Conservation (phyloP, 2,888 invertebrate species). For the Gerris lacustris region DNA sequence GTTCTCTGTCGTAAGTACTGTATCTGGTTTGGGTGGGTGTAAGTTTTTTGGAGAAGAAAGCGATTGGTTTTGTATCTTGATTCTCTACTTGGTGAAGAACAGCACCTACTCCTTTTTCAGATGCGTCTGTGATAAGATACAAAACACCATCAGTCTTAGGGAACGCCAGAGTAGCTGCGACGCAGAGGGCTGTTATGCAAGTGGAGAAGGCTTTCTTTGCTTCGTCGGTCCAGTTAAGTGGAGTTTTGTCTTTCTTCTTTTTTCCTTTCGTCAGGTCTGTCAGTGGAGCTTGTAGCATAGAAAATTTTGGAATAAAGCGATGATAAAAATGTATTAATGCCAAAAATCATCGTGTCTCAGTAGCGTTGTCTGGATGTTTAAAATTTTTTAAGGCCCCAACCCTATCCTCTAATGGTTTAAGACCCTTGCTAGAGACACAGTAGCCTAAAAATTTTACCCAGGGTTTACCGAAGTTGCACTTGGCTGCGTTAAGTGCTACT, state of each 20-base stretch:
- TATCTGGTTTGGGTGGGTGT: constrained; percentile 34
- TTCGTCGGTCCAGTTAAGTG: too few relatives aligned
- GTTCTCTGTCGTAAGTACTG: constrained; percentile 25
- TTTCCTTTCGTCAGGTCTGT: neutral
- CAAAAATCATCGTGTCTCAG: constrained; percentile 32
- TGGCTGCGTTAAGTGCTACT: constrained; percentile 33
- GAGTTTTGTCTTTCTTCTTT: constrained; percentile 32
- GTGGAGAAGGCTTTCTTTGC: constrained; percentile 18
- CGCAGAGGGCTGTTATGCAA: constrained; percentile 29
- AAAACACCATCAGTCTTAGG: constrained; percentile 33
- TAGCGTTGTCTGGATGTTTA: constrained; percentile 23
- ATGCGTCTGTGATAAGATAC: constrained; percentile 12
- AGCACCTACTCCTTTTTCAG: constrained; percentile 14
- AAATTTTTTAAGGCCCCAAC: constrained; percentile 22
- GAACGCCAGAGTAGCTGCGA: constrained; percentile 33
- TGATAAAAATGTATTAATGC: constrained; percentile 35
- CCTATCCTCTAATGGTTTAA: constrained; percentile 16
- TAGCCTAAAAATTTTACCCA: constrained; percentile 26
- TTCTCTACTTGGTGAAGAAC: constrained; percentile 1
- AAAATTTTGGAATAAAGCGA: too few relatives aligned
- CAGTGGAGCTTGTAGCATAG: neutral
- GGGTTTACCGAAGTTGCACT: constrained; percentile 32
- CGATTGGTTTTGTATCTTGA: constrained; percentile 26
- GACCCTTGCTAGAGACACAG: constrained; percentile 20
- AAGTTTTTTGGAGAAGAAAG: constrained; percentile 26